A percentile compares a stretch with the other conserved stretches of the same genome.
Evolutionary conservation across 2,113 vertebrate species (phyloP).

Genomic region (Microcebus tavaratra): DNA sequence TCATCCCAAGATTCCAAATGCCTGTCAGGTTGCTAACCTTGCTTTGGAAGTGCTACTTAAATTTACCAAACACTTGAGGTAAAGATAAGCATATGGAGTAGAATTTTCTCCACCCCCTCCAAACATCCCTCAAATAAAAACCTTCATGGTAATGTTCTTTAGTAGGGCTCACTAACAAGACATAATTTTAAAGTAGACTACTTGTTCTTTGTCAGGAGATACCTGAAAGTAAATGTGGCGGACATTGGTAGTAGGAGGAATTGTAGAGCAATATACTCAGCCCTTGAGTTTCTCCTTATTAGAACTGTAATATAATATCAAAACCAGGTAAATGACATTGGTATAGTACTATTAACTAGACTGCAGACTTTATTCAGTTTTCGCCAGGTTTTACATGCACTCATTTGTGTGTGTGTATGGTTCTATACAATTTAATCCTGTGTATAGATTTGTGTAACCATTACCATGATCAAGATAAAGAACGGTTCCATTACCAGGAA

Average conservation of each 20-base stretch:
- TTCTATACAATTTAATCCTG: neutral
- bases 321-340: neutral
- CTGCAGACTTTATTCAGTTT: neutral
- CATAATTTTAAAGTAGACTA: neutral
- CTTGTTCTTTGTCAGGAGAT: neutral
- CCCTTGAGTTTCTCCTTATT: neutral
- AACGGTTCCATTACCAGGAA: neutral
- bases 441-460: neutral
- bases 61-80: neutral
- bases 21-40: neutral
- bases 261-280: neutral
- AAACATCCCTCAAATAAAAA: neutral
- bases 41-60: neutral
- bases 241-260: neutral
- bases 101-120: neutral
- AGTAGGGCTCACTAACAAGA: neutral
- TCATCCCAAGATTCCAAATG: neutral
- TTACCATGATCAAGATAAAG: neutral
- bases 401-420: neutral
- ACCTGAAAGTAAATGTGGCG: neutral
- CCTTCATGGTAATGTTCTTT: neutral
- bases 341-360: no score
- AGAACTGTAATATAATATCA: rapidly evolving
- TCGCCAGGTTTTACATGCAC: neutral
- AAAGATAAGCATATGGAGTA: neutral